phyloP scores from a whole-genome alignment of 2,113 vertebrate genomes.

The Protobothrops mucrosquamatus region DNA sequence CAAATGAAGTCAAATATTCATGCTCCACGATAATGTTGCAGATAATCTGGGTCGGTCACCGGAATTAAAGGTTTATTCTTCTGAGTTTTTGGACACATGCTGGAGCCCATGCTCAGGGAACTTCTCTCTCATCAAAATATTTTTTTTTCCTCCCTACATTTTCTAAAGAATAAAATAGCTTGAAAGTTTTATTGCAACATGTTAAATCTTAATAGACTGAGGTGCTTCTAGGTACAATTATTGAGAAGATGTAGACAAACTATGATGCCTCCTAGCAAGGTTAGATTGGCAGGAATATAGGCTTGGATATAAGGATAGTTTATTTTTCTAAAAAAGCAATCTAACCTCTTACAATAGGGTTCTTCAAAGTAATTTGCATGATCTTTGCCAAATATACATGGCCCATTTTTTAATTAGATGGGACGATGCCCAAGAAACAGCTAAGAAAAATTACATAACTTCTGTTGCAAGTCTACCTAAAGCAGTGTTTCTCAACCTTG shows the following conservation, averaged over 20 bases:
- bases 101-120: too few relatives aligned
- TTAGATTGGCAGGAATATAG: background rate
- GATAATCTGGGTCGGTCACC: too few relatives aligned
- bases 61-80: too few relatives aligned
- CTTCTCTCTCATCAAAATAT: too few relatives aligned
- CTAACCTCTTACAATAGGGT: background rate
- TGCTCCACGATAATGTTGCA: too few relatives aligned
- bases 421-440: background rate
- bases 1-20: too few relatives aligned
- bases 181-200: constrained; percentile 20
- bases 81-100: too few relatives aligned
- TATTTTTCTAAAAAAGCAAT: background rate
- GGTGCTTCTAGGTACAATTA: background rate
- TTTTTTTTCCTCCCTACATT: background rate
- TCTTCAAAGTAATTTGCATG: background rate
- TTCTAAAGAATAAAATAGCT: constrained; percentile 25
- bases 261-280: background rate
- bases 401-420: background rate
- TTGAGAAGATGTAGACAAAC: background rate
- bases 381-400: background rate
- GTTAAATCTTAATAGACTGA: constrained; percentile 19
- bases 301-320: background rate
- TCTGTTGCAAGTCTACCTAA: background rate
- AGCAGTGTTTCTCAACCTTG: too few relatives aligned
- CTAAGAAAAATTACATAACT: background rate